Evolutionary conservation across 2,113 vertebrate species (phyloP), one percentile per base, ranked within the genome.

Genomic region (Gobio gobio): DNA sequence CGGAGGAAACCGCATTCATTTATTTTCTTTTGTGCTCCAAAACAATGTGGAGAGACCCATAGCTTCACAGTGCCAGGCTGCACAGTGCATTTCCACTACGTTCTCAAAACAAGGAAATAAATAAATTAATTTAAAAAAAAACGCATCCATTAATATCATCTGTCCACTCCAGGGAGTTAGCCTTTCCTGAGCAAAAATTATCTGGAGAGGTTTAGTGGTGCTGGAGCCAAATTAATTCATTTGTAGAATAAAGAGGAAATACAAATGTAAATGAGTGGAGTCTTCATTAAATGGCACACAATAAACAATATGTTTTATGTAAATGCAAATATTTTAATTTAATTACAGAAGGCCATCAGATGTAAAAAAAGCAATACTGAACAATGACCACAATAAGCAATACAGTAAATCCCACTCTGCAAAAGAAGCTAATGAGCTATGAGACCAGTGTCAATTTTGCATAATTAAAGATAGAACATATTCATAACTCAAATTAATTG

Each of bases 341-440:
- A 86, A 86, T 75, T 86, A 86, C 77, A 81, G 78, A 10, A 49
- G 45, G n/a, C 51, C 26, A 63, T 82, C 85, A 82, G 68, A 73
- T 63, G 10, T 59, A 51, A 51, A 14, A 51, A 14, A 13, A n/a
- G 59, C 43, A 77, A 72, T 70, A 78, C 68, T 26, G 54, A 45
- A 43, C 56, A 82, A 64, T 63, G 29, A 72, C 84, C 24, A 29
- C 79, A 82, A 68, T 72, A 70, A 58, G 45, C 49, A 73, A 40
- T 14, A 24, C 29, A 63, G 66, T 85, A 58, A 80, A 33, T 79
- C 76, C 76, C 43, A 10, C 64, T 33, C 66, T 3, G 29, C 64
- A 54, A 14, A 40, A 79, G 10, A 45, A 45, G 20, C 18, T 70
- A 59, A 78, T 79, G 84, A 79, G 84, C 40, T 59, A 78, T 78